These are phyloP conservation scores for Gambelia wislizenii DNA, from an alignment of 2,797 vertebrate genomes.

Conservation along the genomic window DNA sequence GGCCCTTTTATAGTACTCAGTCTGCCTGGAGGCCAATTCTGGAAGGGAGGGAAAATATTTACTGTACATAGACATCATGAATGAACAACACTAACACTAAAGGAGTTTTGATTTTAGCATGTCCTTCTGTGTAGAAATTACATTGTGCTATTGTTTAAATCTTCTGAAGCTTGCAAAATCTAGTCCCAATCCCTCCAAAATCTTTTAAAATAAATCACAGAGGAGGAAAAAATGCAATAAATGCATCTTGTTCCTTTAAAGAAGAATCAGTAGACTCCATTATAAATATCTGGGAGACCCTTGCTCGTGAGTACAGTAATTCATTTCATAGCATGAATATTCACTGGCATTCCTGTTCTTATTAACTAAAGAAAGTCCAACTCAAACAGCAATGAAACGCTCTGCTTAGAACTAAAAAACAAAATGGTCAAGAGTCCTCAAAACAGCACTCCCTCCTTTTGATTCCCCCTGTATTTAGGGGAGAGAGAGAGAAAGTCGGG, in stretches of 20 bases:
- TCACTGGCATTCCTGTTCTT: neutral
- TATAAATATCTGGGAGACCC: neutral
- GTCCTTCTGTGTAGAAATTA: neutral
- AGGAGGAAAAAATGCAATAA: neutral
- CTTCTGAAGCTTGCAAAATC: neutral
- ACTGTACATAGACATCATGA: neutral
- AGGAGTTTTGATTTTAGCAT: neutral
- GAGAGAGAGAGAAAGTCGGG: conserved; percentile 39
- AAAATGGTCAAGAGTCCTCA: conserved; percentile 17
- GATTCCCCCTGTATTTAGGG: conserved; percentile 40
- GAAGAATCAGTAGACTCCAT: neutral
- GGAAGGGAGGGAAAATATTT: neutral
- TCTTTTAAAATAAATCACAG: neutral
- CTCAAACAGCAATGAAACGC: neutral
- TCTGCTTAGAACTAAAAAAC: neutral
- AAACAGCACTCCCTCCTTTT: conserved; percentile 31
- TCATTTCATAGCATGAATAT: neutral
- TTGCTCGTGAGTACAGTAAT: neutral
- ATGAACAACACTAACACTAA: neutral
- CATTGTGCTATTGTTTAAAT: neutral
- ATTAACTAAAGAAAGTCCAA: conserved; percentile 5
- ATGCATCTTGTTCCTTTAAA: too few species aligned
- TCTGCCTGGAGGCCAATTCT: neutral
- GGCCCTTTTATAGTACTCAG: too few species aligned
- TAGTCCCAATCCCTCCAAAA: too few species aligned